Evolutionary conservation across 1,140 invertebrate genomes (phyloP).

Genomic region (Drosophila repletoides): DNA sequence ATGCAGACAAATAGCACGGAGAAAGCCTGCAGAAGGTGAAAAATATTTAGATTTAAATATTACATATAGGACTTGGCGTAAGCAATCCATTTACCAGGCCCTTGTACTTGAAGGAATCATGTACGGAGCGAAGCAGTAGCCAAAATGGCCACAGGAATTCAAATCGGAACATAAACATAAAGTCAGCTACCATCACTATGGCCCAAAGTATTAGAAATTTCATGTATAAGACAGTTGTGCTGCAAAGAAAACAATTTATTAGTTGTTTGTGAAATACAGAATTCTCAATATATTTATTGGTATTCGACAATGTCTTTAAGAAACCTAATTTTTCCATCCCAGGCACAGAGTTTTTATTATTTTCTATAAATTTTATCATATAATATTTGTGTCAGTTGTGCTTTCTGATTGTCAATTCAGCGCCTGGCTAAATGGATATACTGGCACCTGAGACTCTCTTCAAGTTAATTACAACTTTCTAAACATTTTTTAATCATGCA

Average conservation of each 20-base stretch:
- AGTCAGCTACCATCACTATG: constrained; percentile 97
- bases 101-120: constrained; percentile 99
- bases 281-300: no score
- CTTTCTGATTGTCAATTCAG: no score
- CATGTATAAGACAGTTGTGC: constrained; percentile 96
- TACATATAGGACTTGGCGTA: neutral
- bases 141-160: constrained; percentile 99
- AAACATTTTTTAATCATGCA: no score
- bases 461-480: no score
- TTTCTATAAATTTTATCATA: no score
- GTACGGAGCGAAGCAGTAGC: constrained; percentile 96
- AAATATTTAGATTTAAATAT: constrained; percentile 44
- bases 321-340: no score
- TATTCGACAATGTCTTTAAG: no score
- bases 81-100: constrained; percentile 91
- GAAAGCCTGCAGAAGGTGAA: constrained; percentile 92
- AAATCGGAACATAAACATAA: constrained; percentile 99
- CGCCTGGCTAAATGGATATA: no score
- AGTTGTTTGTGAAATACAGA: neutral
- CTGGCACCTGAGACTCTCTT: no score
- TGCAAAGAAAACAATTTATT: constrained; percentile 82
- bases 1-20: constrained; percentile 99
- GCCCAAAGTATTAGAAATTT: constrained; percentile 98
- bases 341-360: no score
- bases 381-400: no score